phyloP scores from a whole-genome alignment of 2,888 invertebrate genomes.

The Harpalus rufipes region DNA sequence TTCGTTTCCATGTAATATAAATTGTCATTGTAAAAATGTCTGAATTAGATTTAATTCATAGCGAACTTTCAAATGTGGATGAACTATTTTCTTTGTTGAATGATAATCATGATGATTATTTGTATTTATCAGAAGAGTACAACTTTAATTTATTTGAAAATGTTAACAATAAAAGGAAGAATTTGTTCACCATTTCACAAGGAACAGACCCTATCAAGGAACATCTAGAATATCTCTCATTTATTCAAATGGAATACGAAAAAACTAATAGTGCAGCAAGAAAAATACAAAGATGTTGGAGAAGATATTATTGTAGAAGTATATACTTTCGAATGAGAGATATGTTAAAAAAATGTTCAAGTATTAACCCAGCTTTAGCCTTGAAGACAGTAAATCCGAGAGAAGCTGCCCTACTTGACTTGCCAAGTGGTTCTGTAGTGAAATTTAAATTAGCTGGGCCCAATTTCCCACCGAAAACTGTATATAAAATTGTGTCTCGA shows the following conservation, averaged over 20 bases:
- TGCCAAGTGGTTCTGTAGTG: slow-evolving; percentile 21
- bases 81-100: not conserved
- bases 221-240: slow-evolving; percentile 44
- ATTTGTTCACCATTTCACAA: not conserved
- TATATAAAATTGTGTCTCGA: slow-evolving; percentile 52
- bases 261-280: slow-evolving; percentile 7
- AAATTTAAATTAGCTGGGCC: slow-evolving; percentile 56
- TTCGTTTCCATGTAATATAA: not conserved
- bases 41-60: not conserved
- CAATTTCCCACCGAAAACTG: slow-evolving; percentile 47
- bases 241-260: slow-evolving; percentile 47
- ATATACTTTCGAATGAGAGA: slow-evolving; percentile 28
- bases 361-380: slow-evolving; percentile 8
- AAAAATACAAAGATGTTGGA: slow-evolving; percentile 54
- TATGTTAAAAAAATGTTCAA: slow-evolving; percentile 21
- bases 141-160: not conserved
- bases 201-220: not conserved
- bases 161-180: not conserved
- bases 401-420: slow-evolving; percentile 53
- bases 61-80: not conserved
- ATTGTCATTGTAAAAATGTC: not conserved
- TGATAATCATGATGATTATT: slow-evolving; percentile 1
- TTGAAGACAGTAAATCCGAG: slow-evolving; percentile 28
- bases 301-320: slow-evolving; percentile 2
- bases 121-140: not conserved